Evolutionary conservation across 2,888 invertebrate genomes (phyloP).

Genomic region (Clivina fossor): DNA sequence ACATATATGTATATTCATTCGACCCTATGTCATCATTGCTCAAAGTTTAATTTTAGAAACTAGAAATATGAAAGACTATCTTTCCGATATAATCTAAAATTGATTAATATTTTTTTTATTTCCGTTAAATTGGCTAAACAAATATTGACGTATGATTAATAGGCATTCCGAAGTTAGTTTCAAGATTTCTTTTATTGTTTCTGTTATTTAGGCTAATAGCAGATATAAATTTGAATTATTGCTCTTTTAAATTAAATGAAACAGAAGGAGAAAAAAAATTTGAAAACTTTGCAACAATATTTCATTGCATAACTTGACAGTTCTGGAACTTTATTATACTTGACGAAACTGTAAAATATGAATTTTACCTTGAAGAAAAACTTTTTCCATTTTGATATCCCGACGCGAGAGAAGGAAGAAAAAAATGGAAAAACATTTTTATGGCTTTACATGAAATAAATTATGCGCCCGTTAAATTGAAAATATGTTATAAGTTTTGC

Average conservation of each 20-base stretch:
- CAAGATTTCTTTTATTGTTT: background rate
- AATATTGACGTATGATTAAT: too few relatives aligned
- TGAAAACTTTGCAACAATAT: constrained; percentile 19
- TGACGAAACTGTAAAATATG: constrained; percentile 26
- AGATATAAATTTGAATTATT: constrained; percentile 27
- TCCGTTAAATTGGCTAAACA: too few relatives aligned
- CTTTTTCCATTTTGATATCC: too few relatives aligned
- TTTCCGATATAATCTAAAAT: background rate
- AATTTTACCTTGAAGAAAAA: constrained; percentile 19
- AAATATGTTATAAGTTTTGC: too few relatives aligned
- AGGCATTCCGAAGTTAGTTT: background rate
- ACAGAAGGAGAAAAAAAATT: constrained; percentile 22
- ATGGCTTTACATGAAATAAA: too few relatives aligned
- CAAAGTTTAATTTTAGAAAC: background rate
- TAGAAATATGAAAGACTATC: background rate
- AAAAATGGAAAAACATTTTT: too few relatives aligned
- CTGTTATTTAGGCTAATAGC: constrained; percentile 19
- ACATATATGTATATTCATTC: too few relatives aligned
- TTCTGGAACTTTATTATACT: constrained; percentile 24
- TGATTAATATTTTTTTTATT: background rate
- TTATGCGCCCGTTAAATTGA: too few relatives aligned
- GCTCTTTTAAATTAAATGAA: constrained; percentile 20
- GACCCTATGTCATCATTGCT: too few relatives aligned
- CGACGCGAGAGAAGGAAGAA: too few relatives aligned
- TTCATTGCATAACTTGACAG: constrained; percentile 24